Conservation (phyloP, 1,140 invertebrate genomes). For the Protaetia brevitarsis region DNA sequence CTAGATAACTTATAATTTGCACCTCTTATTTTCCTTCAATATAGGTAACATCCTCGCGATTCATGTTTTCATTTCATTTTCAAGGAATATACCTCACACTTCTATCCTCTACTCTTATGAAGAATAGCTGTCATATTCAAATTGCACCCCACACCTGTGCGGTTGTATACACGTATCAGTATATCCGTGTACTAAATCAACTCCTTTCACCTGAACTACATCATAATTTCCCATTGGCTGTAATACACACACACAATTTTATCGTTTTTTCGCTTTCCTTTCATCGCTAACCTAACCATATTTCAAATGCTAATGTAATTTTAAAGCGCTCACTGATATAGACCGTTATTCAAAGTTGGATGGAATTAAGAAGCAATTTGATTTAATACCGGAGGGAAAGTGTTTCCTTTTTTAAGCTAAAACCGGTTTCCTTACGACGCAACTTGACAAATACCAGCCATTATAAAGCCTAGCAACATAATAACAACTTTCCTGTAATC, state of each 20-base stretch:
- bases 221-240: conserved; percentile 1
- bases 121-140: background rate
- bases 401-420: background rate
- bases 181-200: conserved; percentile 8
- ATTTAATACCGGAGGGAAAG: background rate
- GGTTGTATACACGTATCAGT: no score
- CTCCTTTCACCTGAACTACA: background rate
- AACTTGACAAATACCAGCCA: background rate
- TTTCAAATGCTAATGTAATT: conserved; percentile 17
- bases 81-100: no score
- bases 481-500: background rate
- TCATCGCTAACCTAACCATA: background rate
- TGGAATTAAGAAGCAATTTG: background rate
- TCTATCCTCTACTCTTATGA: no score
- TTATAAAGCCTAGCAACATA: conserved; percentile 5
- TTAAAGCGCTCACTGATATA: background rate
- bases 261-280: background rate
- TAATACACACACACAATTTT: conserved; percentile 3
- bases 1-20: no score
- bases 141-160: background rate
- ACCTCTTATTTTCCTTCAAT: no score
- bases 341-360: background rate
- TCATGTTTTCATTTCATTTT: no score
- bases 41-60: no score
- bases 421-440: background rate